phyloP scores from a whole-genome alignment of 2,888 invertebrate species.

The Oligia strigilis region DNA sequence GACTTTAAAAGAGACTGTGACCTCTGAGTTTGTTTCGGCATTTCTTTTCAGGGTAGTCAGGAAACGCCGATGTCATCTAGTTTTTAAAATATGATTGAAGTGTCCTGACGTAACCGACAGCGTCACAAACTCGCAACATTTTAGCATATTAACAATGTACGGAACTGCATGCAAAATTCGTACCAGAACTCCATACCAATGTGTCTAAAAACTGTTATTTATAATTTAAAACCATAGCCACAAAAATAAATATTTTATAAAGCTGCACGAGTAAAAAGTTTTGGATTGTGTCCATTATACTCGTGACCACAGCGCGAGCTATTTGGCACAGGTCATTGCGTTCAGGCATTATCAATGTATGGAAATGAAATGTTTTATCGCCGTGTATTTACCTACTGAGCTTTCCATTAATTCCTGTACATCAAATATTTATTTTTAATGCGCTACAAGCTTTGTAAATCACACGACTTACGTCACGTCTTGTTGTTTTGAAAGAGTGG shows the following conservation, averaged over 20 bases:
- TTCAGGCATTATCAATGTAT: slow-evolving; percentile 75
- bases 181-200: background rate
- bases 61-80: background rate
- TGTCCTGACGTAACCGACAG: no score
- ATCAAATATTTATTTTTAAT: slow-evolving; percentile 43
- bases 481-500: slow-evolving; percentile 14
- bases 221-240: slow-evolving; percentile 25
- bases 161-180: background rate
- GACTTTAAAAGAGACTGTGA: background rate
- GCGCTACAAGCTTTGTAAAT: slow-evolving; percentile 42
- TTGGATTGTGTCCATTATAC: slow-evolving; percentile 87
- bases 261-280: slow-evolving; percentile 75
- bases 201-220: slow-evolving; percentile 10
- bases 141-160: background rate
- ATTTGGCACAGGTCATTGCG: slow-evolving; percentile 80
- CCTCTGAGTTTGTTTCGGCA: background rate
- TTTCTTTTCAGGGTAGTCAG: background rate
- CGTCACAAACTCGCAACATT: background rate
- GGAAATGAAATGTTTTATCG: slow-evolving; percentile 69
- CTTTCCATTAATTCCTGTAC: slow-evolving; percentile 52
- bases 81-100: background rate
- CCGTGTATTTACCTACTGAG: slow-evolving; percentile 53
- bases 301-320: slow-evolving; percentile 81
- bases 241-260: slow-evolving; percentile 63
- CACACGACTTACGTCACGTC: background rate